Evolutionary conservation across 1,140 invertebrate genomes (phyloP), one percentile per base, ranked within the genome.

Genomic region (Uloborus diversus): DNA sequence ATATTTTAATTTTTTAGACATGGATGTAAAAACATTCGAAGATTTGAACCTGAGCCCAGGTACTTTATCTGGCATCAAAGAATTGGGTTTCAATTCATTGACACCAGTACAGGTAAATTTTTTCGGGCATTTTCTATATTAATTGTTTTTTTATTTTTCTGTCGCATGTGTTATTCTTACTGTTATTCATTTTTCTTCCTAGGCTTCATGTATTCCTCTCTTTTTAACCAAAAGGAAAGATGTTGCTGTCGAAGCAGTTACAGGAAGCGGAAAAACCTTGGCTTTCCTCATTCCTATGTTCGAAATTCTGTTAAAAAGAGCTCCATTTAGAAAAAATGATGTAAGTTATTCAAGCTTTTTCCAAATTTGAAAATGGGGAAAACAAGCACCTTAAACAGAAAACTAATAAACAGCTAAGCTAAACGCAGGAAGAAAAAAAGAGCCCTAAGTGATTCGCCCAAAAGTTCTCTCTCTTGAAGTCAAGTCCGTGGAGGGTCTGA

Each of bases 181-280:
- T 32, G 14, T 30, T 64, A 23, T 62, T 75, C n/a, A 2, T 28
- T 66, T 42, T n/a, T 17, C 32, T 93, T 27, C 33, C 5, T 91
- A 92, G 90, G 93, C 93, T 25, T 93, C 94, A 3, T 93, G 93
- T 80, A 98, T 99, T 84, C 96, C 96, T n/a, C 86, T 96, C 53
- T 89, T 99, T 69, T 84, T 98, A 23, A 32, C 80, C 3, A 91
- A 90, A 33, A 93, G 94, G 76, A 98, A 98, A 88, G 97, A 99
- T 90, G 94, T 99, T n/a, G 94, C 93, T 4, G 96, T 93, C 5
- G 96, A 99, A 88, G 97, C 97, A 32, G 94, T 98, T 0, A 99
- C 97, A 25, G 97, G 97, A 3, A 98, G 96, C 85, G 97, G 97
- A 0, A 99, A 99, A 89, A 99, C 97, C 0, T 86, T 99, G 56